These are phyloP conservation scores for Addax nasomaculatus DNA, from an alignment of 2,113 vertebrate genomes.

Conservation along the genomic window DNA sequence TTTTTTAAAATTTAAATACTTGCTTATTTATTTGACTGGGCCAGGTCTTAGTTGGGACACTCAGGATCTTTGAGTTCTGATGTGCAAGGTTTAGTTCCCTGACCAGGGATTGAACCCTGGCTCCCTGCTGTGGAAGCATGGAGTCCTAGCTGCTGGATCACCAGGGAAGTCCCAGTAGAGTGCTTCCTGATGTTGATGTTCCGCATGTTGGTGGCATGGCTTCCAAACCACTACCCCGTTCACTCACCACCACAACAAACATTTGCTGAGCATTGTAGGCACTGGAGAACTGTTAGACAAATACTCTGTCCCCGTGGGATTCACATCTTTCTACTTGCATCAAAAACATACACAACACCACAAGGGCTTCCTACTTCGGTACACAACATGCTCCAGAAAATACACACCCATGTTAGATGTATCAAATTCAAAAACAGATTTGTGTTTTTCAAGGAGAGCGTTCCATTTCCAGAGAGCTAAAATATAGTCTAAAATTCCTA, in stretches of 20 bases:
- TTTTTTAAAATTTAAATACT: neutral
- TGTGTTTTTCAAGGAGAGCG: neutral
- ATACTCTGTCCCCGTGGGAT: neutral
- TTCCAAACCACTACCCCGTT: neutral
- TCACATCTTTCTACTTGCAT: neutral
- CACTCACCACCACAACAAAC: neutral
- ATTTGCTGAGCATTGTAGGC: neutral
- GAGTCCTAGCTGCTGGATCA: neutral
- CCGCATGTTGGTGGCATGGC: neutral
- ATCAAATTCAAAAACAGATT: neutral
- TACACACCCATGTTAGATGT: neutral
- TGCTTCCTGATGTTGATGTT: neutral
- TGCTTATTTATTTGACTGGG: neutral
- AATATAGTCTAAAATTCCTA: neutral
- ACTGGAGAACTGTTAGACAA: neutral
- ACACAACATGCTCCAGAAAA: neutral
- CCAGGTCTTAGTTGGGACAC: neutral
- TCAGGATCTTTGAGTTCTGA: neutral
- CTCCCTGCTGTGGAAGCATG: neutral
- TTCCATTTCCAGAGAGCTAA: conserved; percentile 10
- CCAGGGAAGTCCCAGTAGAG: neutral
- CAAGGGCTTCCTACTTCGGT: neutral
- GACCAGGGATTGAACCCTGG: neutral
- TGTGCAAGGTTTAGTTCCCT: neutral
- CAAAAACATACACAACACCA: neutral